Evolutionary conservation across 2,888 invertebrate genomes (phyloP).

Genomic region (Argynnis bischoffii): DNA sequence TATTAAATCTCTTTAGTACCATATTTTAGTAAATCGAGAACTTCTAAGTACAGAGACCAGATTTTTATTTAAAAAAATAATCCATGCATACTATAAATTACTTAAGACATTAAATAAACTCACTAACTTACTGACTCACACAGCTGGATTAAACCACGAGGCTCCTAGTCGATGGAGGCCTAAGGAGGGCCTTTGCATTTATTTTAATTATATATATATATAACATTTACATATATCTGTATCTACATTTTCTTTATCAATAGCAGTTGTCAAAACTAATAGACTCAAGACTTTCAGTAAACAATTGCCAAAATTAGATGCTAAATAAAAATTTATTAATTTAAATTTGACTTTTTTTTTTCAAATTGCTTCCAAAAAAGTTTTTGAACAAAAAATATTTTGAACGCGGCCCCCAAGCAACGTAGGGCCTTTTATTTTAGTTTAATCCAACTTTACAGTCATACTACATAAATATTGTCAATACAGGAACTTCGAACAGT

Average conservation of each 20-base stretch:
- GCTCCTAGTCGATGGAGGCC: slow-evolving; percentile 3
- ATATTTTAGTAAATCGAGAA: slow-evolving; percentile 15
- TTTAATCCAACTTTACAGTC: slow-evolving; percentile 21
- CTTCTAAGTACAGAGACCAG: slow-evolving; percentile 19
- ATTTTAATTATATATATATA: no score
- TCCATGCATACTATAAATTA: slow-evolving; percentile 15
- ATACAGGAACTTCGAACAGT: slow-evolving; percentile 66
- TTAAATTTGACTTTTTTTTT: no score
- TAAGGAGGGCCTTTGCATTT: neutral
- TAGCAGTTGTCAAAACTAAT: no score
- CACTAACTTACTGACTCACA: slow-evolving; percentile 17
- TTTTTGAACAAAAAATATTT: no score
- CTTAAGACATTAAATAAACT: slow-evolving; percentile 13
- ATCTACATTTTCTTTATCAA: no score
- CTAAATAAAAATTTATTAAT: no score
- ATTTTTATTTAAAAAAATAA: slow-evolving; percentile 16
- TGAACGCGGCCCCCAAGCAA: no score
- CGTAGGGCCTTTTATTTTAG: neutral
- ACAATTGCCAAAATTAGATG: no score
- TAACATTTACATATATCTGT: no score
- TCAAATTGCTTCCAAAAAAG: no score
- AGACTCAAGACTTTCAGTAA: no score
- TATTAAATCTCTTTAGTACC: slow-evolving; percentile 22
- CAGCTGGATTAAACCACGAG: slow-evolving; percentile 5
- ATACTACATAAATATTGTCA: slow-evolving; percentile 65